These are phyloP conservation scores for Chaetura pelagica DNA, from an alignment of 2,113 vertebrate genomes.

Conservation along the genomic window DNA sequence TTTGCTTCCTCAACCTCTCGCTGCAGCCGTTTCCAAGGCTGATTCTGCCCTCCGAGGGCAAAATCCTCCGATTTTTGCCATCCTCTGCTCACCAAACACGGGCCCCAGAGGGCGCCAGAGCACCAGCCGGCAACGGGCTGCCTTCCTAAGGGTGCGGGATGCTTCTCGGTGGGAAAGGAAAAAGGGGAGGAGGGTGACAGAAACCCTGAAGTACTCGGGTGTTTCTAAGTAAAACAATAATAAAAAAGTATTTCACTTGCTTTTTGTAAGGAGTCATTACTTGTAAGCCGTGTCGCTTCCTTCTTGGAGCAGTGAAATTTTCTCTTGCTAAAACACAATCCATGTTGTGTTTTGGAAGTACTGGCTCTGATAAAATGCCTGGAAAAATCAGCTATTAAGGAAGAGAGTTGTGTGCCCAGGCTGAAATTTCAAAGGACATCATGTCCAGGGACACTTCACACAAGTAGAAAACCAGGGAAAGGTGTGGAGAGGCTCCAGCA, in stretches of 20 bases:
- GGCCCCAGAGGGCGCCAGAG: too few relatives aligned
- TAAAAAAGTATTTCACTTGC: too few relatives aligned
- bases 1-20: fast-evolving
- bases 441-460: fast-evolving
- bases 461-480: fast-evolving
- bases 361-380: background rate
- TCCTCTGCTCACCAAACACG: too few relatives aligned
- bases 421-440: background rate
- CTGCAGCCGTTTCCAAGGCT: background rate
- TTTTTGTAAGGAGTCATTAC: background rate
- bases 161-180: background rate
- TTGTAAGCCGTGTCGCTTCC: background rate
- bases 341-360: too few relatives aligned
- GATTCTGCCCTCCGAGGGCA: background rate
- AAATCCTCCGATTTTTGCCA: too few relatives aligned
- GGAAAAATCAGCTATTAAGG: background rate
- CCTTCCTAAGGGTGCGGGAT: too few relatives aligned
- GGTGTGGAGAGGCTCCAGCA: background rate
- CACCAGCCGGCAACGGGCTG: fast-evolving
- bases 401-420: background rate
- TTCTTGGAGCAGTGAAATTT: background rate
- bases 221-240: too few relatives aligned
- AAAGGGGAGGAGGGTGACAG: background rate
- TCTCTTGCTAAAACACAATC: fast-evolving
- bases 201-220: background rate